Base-by-base conservation (phyloP, 1,140 invertebrate genomes). In the Apis laboriosa region DNA sequence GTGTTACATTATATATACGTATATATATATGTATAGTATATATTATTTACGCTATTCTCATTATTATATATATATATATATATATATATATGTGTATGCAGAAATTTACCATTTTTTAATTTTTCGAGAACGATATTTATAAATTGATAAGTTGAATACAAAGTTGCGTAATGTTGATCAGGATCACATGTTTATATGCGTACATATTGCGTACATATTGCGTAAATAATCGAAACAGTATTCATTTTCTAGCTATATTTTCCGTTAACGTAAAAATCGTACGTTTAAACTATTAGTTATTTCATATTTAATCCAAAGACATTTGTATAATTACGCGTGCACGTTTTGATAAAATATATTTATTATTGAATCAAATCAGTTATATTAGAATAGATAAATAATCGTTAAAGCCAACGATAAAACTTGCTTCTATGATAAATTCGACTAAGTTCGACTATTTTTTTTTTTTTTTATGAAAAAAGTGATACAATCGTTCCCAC, bases 171-270 rank as follows among this genome's bases (percentile, higher is more conserved):
- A 66, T 13, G 51, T 8, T 24, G 61, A 72, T 68, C 17, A 64
- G 34, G 70, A 58, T 66, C 55, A 67, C 34, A 43, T 43, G 34
- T 4, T 43, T 43, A 80, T 12, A 79, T 51, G 68, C 63, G 72
- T 61, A 21, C 19, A 77, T 8, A 79, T 51, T 60, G 68, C 61
- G 71, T 61, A 19, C 19, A 77, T 8, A 53, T 53, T 15, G 60
- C 28, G 58, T 49, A n/a, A 81, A 67, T 64, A 72, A 83, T 68
- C 80, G 79, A 78, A 83, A 84, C 84, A 87, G 86, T 87, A 87
- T 87, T 87, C 68, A 63, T 73, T 78, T 77, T 77, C 49, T 76
- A 51, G n/a, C 43, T 61, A 2, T 9, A 58, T n/a, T 24, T n/a
- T 15, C 15, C 11, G 17, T 51, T 63, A 17, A 4, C 34, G 43